These are phyloP conservation scores for Orycteropus afer DNA, from an alignment of 2,113 vertebrate genomes.

Conservation along the genomic window DNA sequence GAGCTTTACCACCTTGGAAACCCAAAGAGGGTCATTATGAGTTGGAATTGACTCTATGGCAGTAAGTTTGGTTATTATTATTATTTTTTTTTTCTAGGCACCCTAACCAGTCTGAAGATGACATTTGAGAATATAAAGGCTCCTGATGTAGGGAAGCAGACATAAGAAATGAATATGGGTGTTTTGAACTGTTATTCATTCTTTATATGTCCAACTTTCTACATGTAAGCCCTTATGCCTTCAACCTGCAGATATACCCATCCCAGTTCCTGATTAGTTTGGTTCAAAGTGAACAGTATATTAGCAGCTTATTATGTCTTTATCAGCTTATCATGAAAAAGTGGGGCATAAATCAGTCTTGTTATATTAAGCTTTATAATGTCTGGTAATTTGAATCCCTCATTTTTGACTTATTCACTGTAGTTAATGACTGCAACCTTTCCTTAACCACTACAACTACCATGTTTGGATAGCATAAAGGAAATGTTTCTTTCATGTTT, in stretches of 20 bases:
- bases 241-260: neutral
- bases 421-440: neutral
- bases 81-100: no score
- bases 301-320: neutral
- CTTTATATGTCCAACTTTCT: neutral
- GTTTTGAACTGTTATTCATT: neutral
- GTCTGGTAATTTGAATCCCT: neutral
- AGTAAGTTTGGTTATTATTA: no score
- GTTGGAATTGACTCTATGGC: no score
- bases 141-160: neutral
- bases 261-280: neutral
- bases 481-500: neutral
- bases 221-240: neutral
- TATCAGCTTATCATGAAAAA: no score
- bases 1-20: no score
- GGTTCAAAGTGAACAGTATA: neutral
- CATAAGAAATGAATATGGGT: neutral
- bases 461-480: neutral
- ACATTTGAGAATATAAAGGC: neutral
- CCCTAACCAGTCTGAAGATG: neutral
- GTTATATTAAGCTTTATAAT: neutral
- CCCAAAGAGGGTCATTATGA: no score
- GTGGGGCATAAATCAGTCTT: neutral
- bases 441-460: neutral
- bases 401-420: no score